These are phyloP conservation scores for Xestia xanthographa DNA, from an alignment of 2,888 invertebrate species.

Conservation along the genomic window DNA sequence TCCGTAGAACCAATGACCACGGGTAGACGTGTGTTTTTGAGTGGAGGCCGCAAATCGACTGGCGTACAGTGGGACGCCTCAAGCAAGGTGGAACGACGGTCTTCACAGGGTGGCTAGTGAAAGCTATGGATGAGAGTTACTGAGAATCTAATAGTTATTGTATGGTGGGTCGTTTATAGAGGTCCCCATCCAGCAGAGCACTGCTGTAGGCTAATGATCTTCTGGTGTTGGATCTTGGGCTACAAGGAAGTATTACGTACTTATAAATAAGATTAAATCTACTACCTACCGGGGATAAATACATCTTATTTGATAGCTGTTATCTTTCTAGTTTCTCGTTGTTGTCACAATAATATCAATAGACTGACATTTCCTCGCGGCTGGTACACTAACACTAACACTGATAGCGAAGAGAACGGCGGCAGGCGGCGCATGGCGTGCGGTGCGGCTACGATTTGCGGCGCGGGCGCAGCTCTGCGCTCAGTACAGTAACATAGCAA, in stretches of 20 bases:
- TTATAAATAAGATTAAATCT: background rate
- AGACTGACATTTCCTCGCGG: constrained; percentile 56
- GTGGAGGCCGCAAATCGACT: background rate
- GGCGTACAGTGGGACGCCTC: background rate
- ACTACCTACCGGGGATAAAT: background rate
- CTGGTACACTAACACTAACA: constrained; percentile 61
- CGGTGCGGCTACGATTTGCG: constrained; percentile 43
- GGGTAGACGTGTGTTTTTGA: background rate
- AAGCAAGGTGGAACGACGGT: background rate
- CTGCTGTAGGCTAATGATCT: background rate
- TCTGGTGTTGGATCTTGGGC: background rate
- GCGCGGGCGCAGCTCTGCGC: constrained; percentile 69
- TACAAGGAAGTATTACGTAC: background rate
- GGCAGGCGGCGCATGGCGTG: constrained; percentile 1
- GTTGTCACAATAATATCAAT: constrained; percentile 43
- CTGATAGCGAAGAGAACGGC: constrained; percentile 66
- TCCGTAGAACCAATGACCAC: background rate
- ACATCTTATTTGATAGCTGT: background rate
- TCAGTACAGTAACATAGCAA: constrained; percentile 47
- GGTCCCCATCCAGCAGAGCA: background rate
- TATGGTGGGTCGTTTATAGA: background rate
- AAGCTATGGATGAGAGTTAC: background rate
- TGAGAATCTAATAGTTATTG: background rate
- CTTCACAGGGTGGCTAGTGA: background rate
- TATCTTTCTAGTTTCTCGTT: constrained; percentile 25